Evolutionary conservation across 2,888 invertebrate species (phyloP), one percentile per base, ranked within the genome.

Genomic region (Congeria kusceri): DNA sequence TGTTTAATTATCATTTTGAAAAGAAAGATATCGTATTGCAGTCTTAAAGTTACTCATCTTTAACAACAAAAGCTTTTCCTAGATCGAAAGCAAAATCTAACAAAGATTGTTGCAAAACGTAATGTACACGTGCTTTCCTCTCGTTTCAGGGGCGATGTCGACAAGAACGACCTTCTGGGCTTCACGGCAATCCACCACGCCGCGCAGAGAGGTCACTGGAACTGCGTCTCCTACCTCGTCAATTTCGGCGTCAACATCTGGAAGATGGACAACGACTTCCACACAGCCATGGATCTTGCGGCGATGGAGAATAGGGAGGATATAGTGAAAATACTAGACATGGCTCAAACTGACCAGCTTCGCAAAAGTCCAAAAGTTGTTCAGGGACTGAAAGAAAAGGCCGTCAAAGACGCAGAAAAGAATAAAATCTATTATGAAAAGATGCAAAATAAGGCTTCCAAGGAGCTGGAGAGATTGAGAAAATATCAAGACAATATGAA

Each of bases 131-230:
- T n/a, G n/a, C n/a, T n/a, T n/a, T n/a, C 70, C 0, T 85, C 27
- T 70, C 66, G 32, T 89, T 88, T 57, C 94, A 98, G 98, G 1
- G 98, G 98, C 0, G 97, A 98, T 91, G 97, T 98, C 0, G 98
- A 98, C 94, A 98, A 97, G 94, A 96, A 96, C 4, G 98, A 99
- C 93, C 96, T 97, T 93, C 97, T 97, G 93, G 99, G 99, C 18
- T 98, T 98, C 93, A 97, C 98, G 0, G 97, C 98, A 0, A 95
- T 99, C 0, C 99, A 99, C 93, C 95, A 98, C 78, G 96, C 98
- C 0, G 96, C 98, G 0, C 97, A 97, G 0, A 96, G 97, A 71
- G 98, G 98, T 0, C 98, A 98, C 93, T 95, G 97, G 90, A 96
- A 96, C 87, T 97, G 98, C 91, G 98, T 98, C 1, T 97, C 97